Percentiles rank a stretch among this genome's conserved stretches.
Conservation (phyloP, 2,797 vertebrate genomes). For the Halcyon smyrnensis region DNA sequence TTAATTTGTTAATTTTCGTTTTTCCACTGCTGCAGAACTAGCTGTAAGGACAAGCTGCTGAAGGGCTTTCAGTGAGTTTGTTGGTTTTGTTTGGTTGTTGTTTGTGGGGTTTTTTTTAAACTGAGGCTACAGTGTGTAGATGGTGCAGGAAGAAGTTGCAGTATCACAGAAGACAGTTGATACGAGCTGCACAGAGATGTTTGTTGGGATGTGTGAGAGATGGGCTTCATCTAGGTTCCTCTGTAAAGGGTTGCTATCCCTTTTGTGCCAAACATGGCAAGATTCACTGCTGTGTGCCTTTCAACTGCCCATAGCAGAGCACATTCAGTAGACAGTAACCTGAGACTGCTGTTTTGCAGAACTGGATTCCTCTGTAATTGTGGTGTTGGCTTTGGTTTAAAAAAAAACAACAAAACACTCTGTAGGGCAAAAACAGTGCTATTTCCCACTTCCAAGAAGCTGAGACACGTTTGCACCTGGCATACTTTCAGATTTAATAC, state of each 20-base stretch:
- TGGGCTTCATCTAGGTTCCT: not conserved
- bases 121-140: not conserved
- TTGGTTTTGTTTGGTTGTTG: not conserved
- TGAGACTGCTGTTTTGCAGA: not conserved
- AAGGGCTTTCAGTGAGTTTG: not conserved
- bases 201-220: not conserved
- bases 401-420: not conserved
- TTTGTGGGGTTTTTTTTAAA: not conserved
- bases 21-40: not conserved
- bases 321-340: not conserved
- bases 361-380: not conserved
- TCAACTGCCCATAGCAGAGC: accelerated
- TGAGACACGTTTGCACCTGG: not conserved
- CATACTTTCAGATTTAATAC: not conserved
- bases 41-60: not conserved
- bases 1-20: not conserved
- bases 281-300: not conserved
- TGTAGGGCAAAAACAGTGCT: not conserved
- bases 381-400: not conserved
- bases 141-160: not conserved
- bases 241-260: not conserved
- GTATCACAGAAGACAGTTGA: not conserved
- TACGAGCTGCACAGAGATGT: not conserved
- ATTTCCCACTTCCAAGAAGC: not conserved
- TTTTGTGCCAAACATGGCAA: not conserved